Evolutionary conservation across 2,888 invertebrate genomes (phyloP).

Genomic region (Sarcophaga caerulescens): DNA sequence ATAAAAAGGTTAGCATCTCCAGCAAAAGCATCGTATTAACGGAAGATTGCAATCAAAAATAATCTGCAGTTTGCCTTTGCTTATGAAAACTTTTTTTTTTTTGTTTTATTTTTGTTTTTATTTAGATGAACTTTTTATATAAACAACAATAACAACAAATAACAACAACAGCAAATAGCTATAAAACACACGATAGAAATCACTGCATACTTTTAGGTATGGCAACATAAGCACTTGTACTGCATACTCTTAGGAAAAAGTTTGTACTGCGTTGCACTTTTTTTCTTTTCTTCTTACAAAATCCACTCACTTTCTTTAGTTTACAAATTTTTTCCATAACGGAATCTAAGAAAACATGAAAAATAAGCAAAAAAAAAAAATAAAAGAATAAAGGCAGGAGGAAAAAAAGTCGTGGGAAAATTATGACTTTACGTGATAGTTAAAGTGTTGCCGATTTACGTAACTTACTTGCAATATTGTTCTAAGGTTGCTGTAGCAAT

Average conservation of each 20-base stretch:
- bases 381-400: background rate
- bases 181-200: conserved; percentile 3
- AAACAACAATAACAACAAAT: background rate
- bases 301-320: background rate
- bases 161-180: conserved; percentile 33
- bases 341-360: background rate
- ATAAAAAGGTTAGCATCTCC: too few species aligned
- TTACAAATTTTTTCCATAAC: too few species aligned
- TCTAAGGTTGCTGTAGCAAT: conserved; percentile 1
- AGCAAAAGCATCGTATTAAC: too few species aligned
- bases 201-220: conserved; percentile 43
- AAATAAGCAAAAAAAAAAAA: background rate
- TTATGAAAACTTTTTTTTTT: too few species aligned
- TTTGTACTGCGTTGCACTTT: conserved; percentile 42
- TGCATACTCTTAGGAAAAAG: conserved; percentile 32
- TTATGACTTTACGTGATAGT: conserved; percentile 63
- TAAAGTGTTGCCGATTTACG: conserved; percentile 64
- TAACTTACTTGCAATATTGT: conserved; percentile 41
- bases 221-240: conserved; percentile 21
- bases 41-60: too few species aligned
- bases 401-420: conserved; percentile 18
- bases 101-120: too few species aligned
- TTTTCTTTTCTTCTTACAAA: conserved; percentile 1
- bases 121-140: background rate
- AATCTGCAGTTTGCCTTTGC: too few species aligned